Evolutionary conservation across 2,797 vertebrate species (phyloP), one percentile per base, ranked within the genome.

Genomic region (Phrynocephalus forsythii): DNA sequence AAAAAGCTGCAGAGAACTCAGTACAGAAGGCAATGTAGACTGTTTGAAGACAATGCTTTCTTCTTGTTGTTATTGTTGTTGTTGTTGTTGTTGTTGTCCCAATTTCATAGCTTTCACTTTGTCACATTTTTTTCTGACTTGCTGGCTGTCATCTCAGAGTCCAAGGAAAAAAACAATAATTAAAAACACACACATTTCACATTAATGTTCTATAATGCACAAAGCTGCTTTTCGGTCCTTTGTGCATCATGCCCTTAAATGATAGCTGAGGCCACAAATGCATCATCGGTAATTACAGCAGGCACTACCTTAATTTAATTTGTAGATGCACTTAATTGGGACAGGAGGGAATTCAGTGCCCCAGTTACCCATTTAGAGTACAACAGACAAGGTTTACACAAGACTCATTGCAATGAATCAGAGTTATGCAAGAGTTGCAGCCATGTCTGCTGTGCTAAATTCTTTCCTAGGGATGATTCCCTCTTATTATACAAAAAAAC

Each of bases 291-390:
- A 92, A 92, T 90, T 94, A 91, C 67, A 48, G 75, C 86, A 84
- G 91, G 44, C 90, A 86, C 86, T 87, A 33, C 75, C 90, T 86
- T 86, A 90, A 94, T 91, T 94, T 87, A 91, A 93, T 93, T 95
- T 91, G 90, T 56, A 48, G 66, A 33, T 26, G n/a, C 80, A 8
- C 18, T 89, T 91, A 91, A 93, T 93, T 22, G 0, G 82, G 87
- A 86, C 82, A 50, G 68, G 83, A 56, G 82, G 87, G 76, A 91
- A 88, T 38, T 38, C 76, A 71, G 60, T 68, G 82, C 81, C 83
- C 52, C 84, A 81, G 8, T 85, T 91, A 85, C 86, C 52, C 33
- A 68, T 48, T 84, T 72, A 33, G 52, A 67, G 20, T 38, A 79
- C 69, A 68, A 9, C 28, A n/a, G 83, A 20, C 69, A 75, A 30